Percentiles rank a stretch among this genome's conserved stretches.
Evolutionary conservation across 1,140 invertebrate genomes (phyloP).

Genomic region (Rhynchophorus ferrugineus): DNA sequence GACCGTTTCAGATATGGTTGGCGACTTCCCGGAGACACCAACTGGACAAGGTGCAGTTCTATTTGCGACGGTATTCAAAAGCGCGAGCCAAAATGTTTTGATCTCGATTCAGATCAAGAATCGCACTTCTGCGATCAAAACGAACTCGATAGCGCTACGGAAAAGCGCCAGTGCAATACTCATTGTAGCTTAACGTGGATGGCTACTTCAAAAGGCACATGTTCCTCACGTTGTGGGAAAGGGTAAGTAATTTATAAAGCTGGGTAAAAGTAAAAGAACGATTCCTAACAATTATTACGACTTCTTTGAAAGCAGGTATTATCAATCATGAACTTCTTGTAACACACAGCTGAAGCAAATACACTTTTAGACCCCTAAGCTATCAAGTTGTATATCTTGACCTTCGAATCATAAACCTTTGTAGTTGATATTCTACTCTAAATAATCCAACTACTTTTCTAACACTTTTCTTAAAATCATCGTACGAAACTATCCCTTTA

Average conservation of each 20-base stretch:
- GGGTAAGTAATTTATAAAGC: slow-evolving; percentile 28
- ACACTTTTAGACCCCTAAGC: too few relatives aligned
- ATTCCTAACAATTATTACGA: too few relatives aligned
- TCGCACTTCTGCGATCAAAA: slow-evolving; percentile 29
- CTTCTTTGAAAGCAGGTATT: too few relatives aligned
- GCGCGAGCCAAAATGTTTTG: slow-evolving; percentile 30
- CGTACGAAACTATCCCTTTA: too few relatives aligned
- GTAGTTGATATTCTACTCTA: too few relatives aligned
- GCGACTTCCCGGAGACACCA: slow-evolving; percentile 47
- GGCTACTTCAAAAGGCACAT: slow-evolving; percentile 26
- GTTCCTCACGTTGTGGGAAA: slow-evolving; percentile 34
- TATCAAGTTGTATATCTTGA: too few relatives aligned
- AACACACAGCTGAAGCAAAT: too few relatives aligned
- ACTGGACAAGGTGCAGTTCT: slow-evolving; percentile 53
- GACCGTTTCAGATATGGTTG: slow-evolving; percentile 44
- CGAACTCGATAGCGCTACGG: slow-evolving; percentile 24
- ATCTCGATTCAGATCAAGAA: slow-evolving; percentile 24
- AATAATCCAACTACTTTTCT: too few relatives aligned
- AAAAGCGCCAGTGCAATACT: slow-evolving; percentile 34
- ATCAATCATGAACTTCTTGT: too few relatives aligned
- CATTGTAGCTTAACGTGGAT: slow-evolving; percentile 37
- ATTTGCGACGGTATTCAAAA: slow-evolving; percentile 48
- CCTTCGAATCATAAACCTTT: too few relatives aligned
- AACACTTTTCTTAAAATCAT: too few relatives aligned
- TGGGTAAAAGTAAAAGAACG: background rate